A percentile compares a stretch with the other conserved stretches of the same genome.
Conservation (phyloP, 2,888 invertebrate species). For the Scaptomyza caliginosa region DNA sequence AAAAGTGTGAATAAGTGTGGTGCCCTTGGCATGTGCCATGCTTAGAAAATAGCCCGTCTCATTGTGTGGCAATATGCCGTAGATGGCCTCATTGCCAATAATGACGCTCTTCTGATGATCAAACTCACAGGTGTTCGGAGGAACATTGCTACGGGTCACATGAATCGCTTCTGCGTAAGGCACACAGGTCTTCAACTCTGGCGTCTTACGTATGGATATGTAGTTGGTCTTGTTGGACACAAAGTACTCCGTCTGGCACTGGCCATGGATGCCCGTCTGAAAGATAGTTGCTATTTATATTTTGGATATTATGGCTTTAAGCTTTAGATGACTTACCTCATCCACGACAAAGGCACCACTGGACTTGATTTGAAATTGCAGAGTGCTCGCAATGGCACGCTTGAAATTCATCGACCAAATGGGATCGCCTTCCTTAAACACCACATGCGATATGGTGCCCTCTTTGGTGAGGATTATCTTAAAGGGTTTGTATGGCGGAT, state of each 20-base stretch:
- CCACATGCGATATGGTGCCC: slow-evolving; percentile 82
- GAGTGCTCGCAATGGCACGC: slow-evolving; percentile 87
- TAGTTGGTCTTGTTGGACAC: slow-evolving; percentile 83
- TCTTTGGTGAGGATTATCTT: slow-evolving; percentile 81
- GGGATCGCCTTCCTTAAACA: slow-evolving; percentile 85
- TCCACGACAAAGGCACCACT: slow-evolving; percentile 84
- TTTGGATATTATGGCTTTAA: not conserved
- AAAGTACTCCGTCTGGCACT: slow-evolving; percentile 85
- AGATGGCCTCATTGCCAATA: slow-evolving; percentile 83
- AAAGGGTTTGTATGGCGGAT: slow-evolving; percentile 84
- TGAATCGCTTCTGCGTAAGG: slow-evolving; percentile 83
- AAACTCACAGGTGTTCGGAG: slow-evolving; percentile 83
- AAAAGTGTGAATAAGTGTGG: slow-evolving; percentile 83
- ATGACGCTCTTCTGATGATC: slow-evolving; percentile 84
- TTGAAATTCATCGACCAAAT: slow-evolving; percentile 89
- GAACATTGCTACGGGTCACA: slow-evolving; percentile 83
- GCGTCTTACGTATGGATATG: slow-evolving; percentile 83
- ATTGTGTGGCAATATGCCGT: slow-evolving; percentile 81
- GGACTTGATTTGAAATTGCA: slow-evolving; percentile 86
- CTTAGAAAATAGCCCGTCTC: slow-evolving; percentile 82
- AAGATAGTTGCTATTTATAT: not conserved
- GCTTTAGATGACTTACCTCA: slow-evolving; percentile 75
- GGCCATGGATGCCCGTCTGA: slow-evolving; percentile 86
- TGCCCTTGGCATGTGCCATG: slow-evolving; percentile 83
- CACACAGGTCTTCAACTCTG: slow-evolving; percentile 82